These are phyloP conservation scores for Leucoraja ocellata DNA, from an alignment of 2,797 vertebrate species.

Conservation along the genomic window DNA sequence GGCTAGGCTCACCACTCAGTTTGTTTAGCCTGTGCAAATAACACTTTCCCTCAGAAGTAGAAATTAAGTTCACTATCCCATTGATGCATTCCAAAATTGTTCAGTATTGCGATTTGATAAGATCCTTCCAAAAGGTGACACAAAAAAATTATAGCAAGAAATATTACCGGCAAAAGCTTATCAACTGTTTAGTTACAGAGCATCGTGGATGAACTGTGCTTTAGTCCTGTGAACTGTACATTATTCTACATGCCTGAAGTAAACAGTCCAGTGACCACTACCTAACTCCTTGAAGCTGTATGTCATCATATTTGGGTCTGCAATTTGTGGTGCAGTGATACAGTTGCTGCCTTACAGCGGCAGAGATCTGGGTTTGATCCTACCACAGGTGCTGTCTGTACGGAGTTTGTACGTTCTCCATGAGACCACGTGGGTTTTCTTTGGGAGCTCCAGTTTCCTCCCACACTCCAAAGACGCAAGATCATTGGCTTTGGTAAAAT, in stretches of 20 bases:
- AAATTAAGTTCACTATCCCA: not conserved
- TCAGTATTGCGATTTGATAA: not conserved
- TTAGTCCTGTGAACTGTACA: not conserved
- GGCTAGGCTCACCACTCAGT: not conserved
- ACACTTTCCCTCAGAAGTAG: not conserved
- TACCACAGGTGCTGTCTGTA: too few species aligned
- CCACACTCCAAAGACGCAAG: too few species aligned
- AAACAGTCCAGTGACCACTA: not conserved
- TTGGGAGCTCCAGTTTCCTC: too few species aligned
- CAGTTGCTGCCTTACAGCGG: too few species aligned
- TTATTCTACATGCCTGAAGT: not conserved
- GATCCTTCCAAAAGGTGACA: not conserved
- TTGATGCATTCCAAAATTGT: not conserved
- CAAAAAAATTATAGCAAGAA: not conserved
- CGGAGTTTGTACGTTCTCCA: too few species aligned
- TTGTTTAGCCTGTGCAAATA: constrained; percentile 17
- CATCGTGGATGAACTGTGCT: not conserved
- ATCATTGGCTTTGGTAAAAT: too few species aligned
- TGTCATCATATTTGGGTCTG: not conserved
- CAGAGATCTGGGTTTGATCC: too few species aligned
- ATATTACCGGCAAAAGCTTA: not conserved
- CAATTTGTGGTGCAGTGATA: not conserved
- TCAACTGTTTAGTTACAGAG: not conserved
- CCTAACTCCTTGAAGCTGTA: not conserved
- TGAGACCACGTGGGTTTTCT: too few species aligned